Evolutionary conservation across 2,888 invertebrate species (phyloP), one percentile per base, ranked within the genome.

Genomic region (Apamea crenata): DNA sequence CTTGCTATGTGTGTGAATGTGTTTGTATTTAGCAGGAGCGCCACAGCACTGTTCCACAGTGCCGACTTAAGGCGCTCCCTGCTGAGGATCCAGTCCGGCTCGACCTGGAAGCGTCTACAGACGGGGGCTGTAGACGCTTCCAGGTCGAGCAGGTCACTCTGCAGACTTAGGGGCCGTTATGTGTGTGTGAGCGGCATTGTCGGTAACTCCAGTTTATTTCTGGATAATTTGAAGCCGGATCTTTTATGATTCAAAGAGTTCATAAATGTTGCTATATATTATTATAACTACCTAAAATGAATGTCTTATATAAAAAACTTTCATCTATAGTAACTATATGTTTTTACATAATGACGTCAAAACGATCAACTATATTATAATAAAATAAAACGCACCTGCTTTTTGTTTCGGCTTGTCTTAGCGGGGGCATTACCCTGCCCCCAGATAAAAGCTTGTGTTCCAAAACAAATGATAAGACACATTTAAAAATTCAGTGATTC

Each of bases 331-430:
- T 40, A 72, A 72, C 6, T 72, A 6, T 47, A 47, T 70, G 14
- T 74, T 74, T 29, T 53, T 40, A 53, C 16, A 53, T 40, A 73
- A 73, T 44, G 73, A 73, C 73, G 53, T 75, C 53, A 75, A 36
- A 56, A 56, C 40, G 53, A 73, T 7, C 12, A 40, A 36, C 29
- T 29, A 25, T 70, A 29, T 25, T 36, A 36, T 7, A 70, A 40
- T 69, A 50, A 69, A n/a, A 53, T 73, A 73, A 53, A 53, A 72
- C 6, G 50, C 50, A 18, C 50, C 16, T 18, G 18, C 50, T 50
- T 50, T 50, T 50, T 50, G 50, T 18, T 50, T 18, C 5, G 16
- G 47, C 5, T 16, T 5, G 16, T 47, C 50, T 50, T 18, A 18
- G 1, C 18, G 18, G 50, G 50, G 50, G 18, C 50, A 50, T 50